Evolutionary conservation across 2,797 vertebrate genomes (phyloP), one percentile per base, ranked within the genome.

Genomic region (Danio jaintianensis): DNA sequence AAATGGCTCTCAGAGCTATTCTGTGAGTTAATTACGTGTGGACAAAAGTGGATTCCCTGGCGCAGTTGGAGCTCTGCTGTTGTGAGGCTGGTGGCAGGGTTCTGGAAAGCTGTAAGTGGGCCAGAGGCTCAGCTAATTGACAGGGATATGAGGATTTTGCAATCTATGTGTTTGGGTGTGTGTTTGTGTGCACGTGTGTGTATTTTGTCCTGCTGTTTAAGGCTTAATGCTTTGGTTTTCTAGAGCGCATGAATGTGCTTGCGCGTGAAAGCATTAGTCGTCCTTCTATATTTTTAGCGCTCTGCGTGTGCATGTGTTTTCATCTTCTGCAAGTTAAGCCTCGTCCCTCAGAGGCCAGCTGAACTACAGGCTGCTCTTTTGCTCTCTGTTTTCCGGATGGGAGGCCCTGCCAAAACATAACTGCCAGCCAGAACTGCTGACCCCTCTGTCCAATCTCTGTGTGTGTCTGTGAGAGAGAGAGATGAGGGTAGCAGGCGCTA

Each of bases 1-100:
- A 89, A 88, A 89, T 67, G 82, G 68, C 77, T 86, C 78, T 86
- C 64, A 48, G 53, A 80, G 73, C 84, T 87, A 87, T 88, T 89
- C 86, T 84, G 79, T 79, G 79, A 71, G 86, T 84, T 89, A 91
- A 91, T 90, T 91, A 78, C 86, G 88, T 87, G 64, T 69, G 80
- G 84, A 85, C 29, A 83, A 88, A 86, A 91, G 87, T 90, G 63
- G 63, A 83, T 85, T 87, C 62, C 78, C 82, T 76, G 80, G 74
- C 67, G 72, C 75, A 78, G 75, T 82, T 62, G 78, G 70, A 77
- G 80, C 81, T 83, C 76, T 74, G 63, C 84, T 88, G 85, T 76
- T 74, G 81, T 68, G 67, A 58, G 75, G 50, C 75, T 84, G 62
- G 75, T 85, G 82, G 79, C 66, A 69, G 82, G 82, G 78, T 56